phyloP scores from a whole-genome alignment of 2,113 vertebrate genomes.

The Canis aureus region DNA sequence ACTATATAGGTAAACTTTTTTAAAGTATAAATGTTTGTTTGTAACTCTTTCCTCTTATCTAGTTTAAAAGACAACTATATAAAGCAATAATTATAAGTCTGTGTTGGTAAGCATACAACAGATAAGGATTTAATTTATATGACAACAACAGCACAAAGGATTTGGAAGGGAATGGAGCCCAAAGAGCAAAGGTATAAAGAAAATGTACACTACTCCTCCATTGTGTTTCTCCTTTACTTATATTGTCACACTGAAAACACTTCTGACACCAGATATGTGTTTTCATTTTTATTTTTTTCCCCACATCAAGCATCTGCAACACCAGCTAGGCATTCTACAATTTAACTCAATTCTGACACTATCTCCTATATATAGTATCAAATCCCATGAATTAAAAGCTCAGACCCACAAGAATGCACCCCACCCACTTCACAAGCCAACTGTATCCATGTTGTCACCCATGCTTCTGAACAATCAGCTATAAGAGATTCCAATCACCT shows the following conservation, averaged over 20 bases:
- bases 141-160: not conserved
- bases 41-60: not conserved
- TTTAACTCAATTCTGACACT: not conserved
- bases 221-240: not conserved
- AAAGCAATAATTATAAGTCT: not conserved
- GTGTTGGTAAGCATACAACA: not conserved
- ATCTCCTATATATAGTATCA: not conserved
- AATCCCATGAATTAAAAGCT: not conserved
- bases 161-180: not conserved
- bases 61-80: not conserved
- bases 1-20: not conserved
- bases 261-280: not conserved
- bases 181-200: not conserved
- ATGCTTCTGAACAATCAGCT: not conserved
- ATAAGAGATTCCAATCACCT: no score
- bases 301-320: not conserved
- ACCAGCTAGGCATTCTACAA: not conserved
- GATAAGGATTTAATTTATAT: conserved; percentile 29
- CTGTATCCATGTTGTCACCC: not conserved
- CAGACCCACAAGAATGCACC: not conserved
- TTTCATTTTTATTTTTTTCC: not conserved
- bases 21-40: not conserved
- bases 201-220: not conserved
- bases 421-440: not conserved
- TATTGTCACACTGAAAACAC: not conserved